Evolutionary conservation across 2,797 vertebrate genomes (phyloP).

Genomic region (Anguilla anguilla): DNA sequence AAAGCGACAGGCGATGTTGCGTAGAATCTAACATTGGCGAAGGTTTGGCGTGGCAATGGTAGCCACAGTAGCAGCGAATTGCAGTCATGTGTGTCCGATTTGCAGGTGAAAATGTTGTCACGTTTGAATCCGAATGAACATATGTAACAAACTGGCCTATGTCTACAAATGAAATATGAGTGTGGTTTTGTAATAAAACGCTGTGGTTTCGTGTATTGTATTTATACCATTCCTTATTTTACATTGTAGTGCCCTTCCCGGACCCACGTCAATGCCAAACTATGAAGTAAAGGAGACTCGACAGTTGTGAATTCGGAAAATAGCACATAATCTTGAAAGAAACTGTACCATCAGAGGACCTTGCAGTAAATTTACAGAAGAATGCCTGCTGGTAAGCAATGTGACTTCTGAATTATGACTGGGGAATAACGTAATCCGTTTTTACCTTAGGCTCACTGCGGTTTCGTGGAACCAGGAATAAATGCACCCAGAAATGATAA

Average conservation of each 20-base stretch:
- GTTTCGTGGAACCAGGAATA: background rate
- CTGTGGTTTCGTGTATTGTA: background rate
- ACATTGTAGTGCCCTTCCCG: constrained; percentile 22
- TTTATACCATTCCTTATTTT: constrained; percentile 15
- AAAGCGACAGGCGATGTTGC: background rate
- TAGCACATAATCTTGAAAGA: constrained; percentile 14
- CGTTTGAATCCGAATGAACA: constrained; percentile 7
- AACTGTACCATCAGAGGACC: background rate
- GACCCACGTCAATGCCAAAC: constrained; percentile 18
- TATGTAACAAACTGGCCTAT: background rate
- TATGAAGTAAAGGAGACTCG: constrained; percentile 23
- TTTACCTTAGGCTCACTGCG: background rate
- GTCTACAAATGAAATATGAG: background rate
- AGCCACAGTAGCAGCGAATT: constrained; percentile 13
- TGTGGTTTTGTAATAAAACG: background rate
- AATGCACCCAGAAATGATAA: background rate
- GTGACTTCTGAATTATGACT: constrained; percentile 4
- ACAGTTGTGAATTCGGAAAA: constrained; percentile 12
- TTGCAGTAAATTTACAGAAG: constrained; percentile 13
- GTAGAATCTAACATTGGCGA: background rate
- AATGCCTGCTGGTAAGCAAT: constrained; percentile 26
- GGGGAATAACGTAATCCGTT: background rate
- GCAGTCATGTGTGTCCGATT: constrained; percentile 12
- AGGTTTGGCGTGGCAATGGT: background rate
- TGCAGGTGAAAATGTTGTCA: constrained; percentile 11